phyloP scores from a whole-genome alignment of 2,888 invertebrate genomes.

The Micoletzkya japonica region DNA sequence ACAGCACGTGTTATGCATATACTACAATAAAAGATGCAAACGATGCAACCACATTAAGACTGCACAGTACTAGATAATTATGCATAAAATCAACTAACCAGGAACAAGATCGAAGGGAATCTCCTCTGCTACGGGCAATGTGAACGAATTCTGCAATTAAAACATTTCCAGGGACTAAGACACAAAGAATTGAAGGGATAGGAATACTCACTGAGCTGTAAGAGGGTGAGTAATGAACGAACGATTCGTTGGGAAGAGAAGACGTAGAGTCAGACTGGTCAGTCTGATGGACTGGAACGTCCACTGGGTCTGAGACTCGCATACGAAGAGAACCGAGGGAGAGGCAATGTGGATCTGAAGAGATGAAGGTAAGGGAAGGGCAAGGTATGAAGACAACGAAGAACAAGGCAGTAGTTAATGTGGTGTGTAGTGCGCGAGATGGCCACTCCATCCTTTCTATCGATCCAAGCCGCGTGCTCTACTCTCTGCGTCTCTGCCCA shows the following conservation, averaged over 20 bases:
- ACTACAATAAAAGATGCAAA: neutral
- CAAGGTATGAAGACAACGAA: neutral
- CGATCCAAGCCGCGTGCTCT: conserved; percentile 28
- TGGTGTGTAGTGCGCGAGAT: neutral
- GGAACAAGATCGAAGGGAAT: neutral
- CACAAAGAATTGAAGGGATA: neutral
- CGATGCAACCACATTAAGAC: neutral
- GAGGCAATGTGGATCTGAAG: neutral
- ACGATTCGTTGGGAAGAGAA: neutral
- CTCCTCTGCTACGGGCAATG: neutral
- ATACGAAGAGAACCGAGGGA: neutral
- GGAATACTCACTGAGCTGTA: neutral
- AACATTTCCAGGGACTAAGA: neutral
- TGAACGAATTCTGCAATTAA: neutral
- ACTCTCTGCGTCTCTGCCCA: conserved; percentile 21
- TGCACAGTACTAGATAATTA: neutral
- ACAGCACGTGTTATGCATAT: neutral
- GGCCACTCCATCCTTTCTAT: too few relatives aligned
- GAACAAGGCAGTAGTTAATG: conserved; percentile 5
- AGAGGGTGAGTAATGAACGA: neutral
- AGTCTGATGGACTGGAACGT: neutral
- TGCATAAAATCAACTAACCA: neutral
- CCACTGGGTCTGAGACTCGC: neutral
- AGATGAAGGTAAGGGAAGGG: conserved; percentile 3
- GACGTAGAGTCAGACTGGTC: neutral